Conservation (phyloP, 92 coral and sea anemone genomes). For the Zoanthus sansibaricus region DNA sequence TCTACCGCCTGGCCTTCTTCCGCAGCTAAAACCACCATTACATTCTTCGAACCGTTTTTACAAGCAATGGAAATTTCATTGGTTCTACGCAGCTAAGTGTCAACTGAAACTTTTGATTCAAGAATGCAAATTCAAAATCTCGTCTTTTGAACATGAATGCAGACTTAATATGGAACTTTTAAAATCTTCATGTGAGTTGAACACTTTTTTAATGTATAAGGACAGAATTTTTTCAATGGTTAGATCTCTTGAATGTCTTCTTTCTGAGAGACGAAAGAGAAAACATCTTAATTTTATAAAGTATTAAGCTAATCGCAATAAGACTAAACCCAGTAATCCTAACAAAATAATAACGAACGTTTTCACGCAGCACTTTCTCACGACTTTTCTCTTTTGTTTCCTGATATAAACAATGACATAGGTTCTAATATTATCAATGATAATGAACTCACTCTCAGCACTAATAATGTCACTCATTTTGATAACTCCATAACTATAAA, state of each 20-base stretch:
- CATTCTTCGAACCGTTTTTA: constrained; percentile 5
- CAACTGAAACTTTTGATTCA: background rate
- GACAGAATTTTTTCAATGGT: background rate
- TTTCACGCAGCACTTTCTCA: background rate
- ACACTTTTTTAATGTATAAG: background rate
- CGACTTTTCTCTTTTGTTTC: background rate
- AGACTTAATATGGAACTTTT: background rate
- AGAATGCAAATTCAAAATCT: background rate
- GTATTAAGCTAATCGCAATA: background rate
- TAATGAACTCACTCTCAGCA: no score
- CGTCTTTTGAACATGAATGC: background rate
- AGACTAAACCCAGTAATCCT: background rate
- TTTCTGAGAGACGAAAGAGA: background rate
- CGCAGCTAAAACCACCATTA: background rate
- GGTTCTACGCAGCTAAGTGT: background rate
- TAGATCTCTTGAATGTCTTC: background rate
- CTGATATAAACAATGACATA: background rate
- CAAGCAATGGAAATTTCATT: constrained; percentile 12
- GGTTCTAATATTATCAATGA: background rate
- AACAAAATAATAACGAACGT: no score
- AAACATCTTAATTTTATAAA: background rate
- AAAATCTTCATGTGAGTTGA: background rate
- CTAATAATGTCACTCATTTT: no score
- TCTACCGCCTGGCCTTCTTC: constrained; percentile 21
- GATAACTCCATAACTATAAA: no score